phyloP scores from a whole-genome alignment of 2,888 invertebrate species.

The Bhutanitis thaidina region DNA sequence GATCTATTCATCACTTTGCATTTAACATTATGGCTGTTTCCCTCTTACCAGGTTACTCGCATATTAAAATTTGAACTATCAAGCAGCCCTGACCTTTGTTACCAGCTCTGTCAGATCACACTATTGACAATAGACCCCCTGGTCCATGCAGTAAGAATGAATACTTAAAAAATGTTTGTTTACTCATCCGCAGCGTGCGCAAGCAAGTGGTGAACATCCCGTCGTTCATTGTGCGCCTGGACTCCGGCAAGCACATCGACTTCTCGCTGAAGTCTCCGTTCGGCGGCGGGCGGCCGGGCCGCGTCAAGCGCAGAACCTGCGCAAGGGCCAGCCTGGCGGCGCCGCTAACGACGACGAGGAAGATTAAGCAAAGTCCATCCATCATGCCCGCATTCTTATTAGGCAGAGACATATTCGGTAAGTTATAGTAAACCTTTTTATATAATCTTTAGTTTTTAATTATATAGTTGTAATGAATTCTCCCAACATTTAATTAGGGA shows the following conservation, averaged over 20 bases:
- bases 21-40: too few species aligned
- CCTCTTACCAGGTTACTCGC: too few species aligned
- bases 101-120: too few species aligned
- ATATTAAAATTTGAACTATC: too few species aligned
- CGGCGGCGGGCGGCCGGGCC: conserved; percentile 99
- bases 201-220: conserved; percentile 99
- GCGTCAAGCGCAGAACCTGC: conserved; percentile 99
- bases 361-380: conserved; percentile 94
- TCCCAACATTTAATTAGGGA: too few species aligned
- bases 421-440: too few species aligned
- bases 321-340: conserved; percentile 91
- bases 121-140: too few species aligned
- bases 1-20: too few species aligned
- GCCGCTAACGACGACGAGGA: conserved; percentile 93
- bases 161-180: neutral
- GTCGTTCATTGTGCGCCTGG: conserved; percentile 96
- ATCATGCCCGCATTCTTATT: conserved; percentile 99
- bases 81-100: too few species aligned
- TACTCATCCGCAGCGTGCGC: conserved; percentile 87
- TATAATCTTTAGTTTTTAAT: too few species aligned
- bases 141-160: too few species aligned
- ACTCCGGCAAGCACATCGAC: conserved; percentile 98
- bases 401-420: conserved; percentile 99
- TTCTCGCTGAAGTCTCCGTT: conserved; percentile 99
- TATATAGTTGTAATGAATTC: too few species aligned